Conservation (phyloP, 2,113 vertebrate species). For the Spea bombifrons region DNA sequence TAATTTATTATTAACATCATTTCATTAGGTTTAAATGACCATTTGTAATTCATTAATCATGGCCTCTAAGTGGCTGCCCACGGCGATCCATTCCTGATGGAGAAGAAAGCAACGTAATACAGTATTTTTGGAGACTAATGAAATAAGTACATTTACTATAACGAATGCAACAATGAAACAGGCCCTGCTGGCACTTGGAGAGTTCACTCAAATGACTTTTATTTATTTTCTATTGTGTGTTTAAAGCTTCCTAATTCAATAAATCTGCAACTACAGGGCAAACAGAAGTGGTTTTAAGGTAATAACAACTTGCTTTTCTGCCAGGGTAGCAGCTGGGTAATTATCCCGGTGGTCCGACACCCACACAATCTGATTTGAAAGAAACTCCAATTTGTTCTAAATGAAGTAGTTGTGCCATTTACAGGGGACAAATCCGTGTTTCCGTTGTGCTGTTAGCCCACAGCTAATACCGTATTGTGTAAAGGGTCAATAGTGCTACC, state of each 20-base stretch:
- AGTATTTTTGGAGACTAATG: no score
- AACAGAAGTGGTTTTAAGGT: background rate
- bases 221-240: background rate
- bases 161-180: background rate
- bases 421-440: no score
- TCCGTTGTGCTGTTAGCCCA: no score
- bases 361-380: background rate
- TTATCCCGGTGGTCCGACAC: background rate
- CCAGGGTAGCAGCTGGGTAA: background rate
- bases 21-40: no score
- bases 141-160: background rate
- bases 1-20: no score
- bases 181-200: background rate
- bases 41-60: no score
- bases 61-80: no score
- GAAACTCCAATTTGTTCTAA: background rate
- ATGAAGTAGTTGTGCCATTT: background rate
- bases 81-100: no score
- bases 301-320: background rate
- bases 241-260: background rate
- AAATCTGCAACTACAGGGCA: background rate
- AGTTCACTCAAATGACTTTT: background rate
- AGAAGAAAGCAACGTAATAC: no score
- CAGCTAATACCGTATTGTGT: no score
- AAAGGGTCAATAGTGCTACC: no score